Base-by-base conservation (phyloP, 2,888 invertebrate species). In the Ophraella communa region DNA sequence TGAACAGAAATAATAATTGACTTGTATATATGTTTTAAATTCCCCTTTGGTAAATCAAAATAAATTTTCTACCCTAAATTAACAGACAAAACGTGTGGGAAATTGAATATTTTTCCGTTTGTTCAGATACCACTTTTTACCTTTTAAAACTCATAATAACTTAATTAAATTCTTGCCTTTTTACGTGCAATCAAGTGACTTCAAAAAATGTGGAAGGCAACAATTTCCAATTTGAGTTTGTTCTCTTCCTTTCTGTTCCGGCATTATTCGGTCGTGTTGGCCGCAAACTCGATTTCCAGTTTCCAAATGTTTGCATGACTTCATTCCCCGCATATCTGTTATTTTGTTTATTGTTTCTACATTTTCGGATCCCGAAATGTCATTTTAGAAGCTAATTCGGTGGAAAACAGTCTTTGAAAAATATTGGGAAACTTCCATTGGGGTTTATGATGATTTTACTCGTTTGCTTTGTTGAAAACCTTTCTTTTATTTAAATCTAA, bases 71-170 rank as follows among this genome's bases (percentile, higher is more conserved):
- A 72, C 65, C 67, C 65, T 63, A 72, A 74, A 77, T 76, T 74
- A 76, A 72, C 73, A 75, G 76, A 76, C 75, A 74, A 72, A 75
- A 74, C 76, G 77, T 75, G 76, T 73, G 71, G 76, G 74, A 77
- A 77, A 77, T 77, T 77, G 77, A 75, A 76, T 76, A 76, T 76
- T 76, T n/a, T 76, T 73, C 73, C 71, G 72, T 74, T 74, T 75
- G 73, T 74, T 72, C 69, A 73, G 73, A 75, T 75, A 70, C 69
- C 67, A 69, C 67, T 67, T 73, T 71, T 65, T 72, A 72, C 71
- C 72, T 72, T 74, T 73, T 71, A 73, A 74, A 71, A 74, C 70
- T 68, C 75, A 73, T 70, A 74, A 74, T 69, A 72, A 65, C 71
- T 74, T 76, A 74, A 77, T 77, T 76, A 76, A 75, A 76, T 76